A percentile compares a stretch with the other conserved stretches of the same genome.
Conservation (phyloP, 2,888 invertebrate species). For the Chymomyza amoena region DNA sequence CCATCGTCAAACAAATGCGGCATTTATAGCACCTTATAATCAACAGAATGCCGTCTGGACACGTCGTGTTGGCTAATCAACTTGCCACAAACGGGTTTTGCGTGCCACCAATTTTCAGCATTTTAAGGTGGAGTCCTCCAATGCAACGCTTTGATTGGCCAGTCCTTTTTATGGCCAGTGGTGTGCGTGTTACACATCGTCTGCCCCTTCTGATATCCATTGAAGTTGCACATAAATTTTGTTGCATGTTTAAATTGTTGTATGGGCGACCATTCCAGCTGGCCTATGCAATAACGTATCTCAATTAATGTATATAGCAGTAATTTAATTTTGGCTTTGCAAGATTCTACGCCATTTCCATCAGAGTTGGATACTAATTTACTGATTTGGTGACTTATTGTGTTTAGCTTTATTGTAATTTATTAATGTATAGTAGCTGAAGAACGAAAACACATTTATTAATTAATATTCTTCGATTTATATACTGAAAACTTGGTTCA, state of each 20-base stretch:
- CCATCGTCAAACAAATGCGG: constrained; percentile 42
- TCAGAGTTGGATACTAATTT: constrained; percentile 5
- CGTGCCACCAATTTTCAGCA: constrained; percentile 53
- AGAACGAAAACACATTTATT: not conserved
- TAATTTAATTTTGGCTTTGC: not conserved
- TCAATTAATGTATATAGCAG: not conserved
- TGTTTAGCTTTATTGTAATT: not conserved
- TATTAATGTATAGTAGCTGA: too few relatives aligned
- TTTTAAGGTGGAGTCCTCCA: constrained; percentile 69
- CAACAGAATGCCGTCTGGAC: constrained; percentile 46
- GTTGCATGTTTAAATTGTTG: constrained; percentile 67
- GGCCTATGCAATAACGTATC: not conserved
- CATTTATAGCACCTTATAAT: constrained; percentile 62
- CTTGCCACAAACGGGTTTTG: constrained; percentile 45
- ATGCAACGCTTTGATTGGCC: constrained; percentile 55
- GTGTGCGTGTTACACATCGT: constrained; percentile 12
- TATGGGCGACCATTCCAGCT: constrained; percentile 33
- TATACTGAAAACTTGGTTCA: too few relatives aligned
- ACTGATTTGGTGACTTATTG: not conserved
- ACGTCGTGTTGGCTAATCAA: constrained; percentile 13
- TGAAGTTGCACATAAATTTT: constrained; percentile 72
- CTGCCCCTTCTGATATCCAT: constrained; percentile 43
- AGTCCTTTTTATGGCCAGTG: constrained; percentile 6
- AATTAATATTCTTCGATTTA: too few relatives aligned
- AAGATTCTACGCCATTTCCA: not conserved